phyloP scores from a whole-genome alignment of 1,140 invertebrate genomes.

The Bicyclus anynana region DNA sequence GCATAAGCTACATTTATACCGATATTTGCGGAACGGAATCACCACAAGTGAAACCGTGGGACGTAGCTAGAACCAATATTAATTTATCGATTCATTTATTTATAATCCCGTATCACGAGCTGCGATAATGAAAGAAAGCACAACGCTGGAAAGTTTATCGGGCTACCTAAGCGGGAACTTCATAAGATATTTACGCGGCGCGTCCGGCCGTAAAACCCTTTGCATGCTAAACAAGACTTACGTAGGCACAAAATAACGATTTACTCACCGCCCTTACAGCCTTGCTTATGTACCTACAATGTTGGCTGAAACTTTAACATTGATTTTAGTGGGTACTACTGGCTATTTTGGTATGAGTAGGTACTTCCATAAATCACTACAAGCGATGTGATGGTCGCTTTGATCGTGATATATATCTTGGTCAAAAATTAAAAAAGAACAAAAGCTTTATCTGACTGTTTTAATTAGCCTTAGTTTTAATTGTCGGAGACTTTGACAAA shows the following conservation, averaged over 20 bases:
- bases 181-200: constrained; percentile 42
- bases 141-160: constrained; percentile 28
- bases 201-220: constrained; percentile 41
- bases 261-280: constrained; percentile 30
- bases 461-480: too few relatives aligned
- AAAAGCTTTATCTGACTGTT: too few relatives aligned
- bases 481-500: too few relatives aligned
- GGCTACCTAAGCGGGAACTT: constrained; percentile 25
- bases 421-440: too few relatives aligned
- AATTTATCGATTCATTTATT: not conserved
- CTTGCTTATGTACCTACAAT: not conserved
- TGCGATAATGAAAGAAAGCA: constrained; percentile 22
- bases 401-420: too few relatives aligned
- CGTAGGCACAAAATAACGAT: constrained; percentile 37
- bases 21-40: too few relatives aligned
- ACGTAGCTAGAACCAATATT: not conserved
- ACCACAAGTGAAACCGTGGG: too few relatives aligned
- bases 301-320: not conserved
- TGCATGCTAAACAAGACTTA: constrained; percentile 45
- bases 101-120: constrained; percentile 12
- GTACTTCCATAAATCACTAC: too few relatives aligned
- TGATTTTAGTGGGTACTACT: not conserved
- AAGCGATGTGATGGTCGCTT: too few relatives aligned
- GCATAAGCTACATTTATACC: too few relatives aligned
- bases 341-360: too few relatives aligned